Percentiles rank a stretch among this genome's conserved stretches.
Conservation (phyloP, 1,140 invertebrate species). For the Drosophila takahashii region DNA sequence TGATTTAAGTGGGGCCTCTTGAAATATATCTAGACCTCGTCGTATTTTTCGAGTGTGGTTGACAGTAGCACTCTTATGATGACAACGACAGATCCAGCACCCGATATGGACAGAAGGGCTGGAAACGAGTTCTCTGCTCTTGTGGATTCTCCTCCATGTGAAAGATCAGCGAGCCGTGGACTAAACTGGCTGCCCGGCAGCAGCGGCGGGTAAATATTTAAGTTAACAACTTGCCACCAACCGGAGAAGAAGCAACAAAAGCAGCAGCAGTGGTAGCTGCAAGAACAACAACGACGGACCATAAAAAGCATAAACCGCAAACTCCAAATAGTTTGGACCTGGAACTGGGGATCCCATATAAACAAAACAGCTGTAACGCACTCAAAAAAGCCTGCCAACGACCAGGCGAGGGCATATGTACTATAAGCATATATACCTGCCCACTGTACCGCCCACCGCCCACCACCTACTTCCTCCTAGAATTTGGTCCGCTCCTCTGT, state of each 20-base stretch:
- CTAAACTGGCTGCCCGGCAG: constrained; percentile 47
- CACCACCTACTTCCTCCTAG: constrained; percentile 1
- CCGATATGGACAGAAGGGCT: constrained; percentile 71
- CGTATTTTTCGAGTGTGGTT: constrained; percentile 17
- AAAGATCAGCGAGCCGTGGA: constrained; percentile 38
- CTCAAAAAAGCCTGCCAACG: constrained; percentile 46
- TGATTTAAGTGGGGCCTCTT: neutral
- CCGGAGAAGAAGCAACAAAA: constrained; percentile 49
- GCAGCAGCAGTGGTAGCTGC: constrained; percentile 32
- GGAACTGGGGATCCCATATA: constrained; percentile 23
- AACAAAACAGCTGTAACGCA: constrained; percentile 64
- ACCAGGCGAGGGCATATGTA: constrained; percentile 30
- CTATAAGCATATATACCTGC: neutral
- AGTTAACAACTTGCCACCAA: constrained; percentile 74
- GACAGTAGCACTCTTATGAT: constrained; percentile 44
- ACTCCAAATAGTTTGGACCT: constrained; percentile 38
- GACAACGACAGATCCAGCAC: constrained; percentile 63
- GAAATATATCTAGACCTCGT: neutral
- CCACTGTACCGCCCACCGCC: constrained; percentile 10
- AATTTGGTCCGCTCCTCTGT: constrained; percentile 13
- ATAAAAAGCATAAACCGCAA: constrained; percentile 74
- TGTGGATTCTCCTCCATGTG: constrained; percentile 12
- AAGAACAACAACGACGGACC: constrained; percentile 38
- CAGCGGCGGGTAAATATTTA: constrained; percentile 69
- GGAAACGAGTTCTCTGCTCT: constrained; percentile 38